Base-by-base conservation (phyloP, 1,140 invertebrate genomes). In the Atopsyche davidsoni region DNA sequence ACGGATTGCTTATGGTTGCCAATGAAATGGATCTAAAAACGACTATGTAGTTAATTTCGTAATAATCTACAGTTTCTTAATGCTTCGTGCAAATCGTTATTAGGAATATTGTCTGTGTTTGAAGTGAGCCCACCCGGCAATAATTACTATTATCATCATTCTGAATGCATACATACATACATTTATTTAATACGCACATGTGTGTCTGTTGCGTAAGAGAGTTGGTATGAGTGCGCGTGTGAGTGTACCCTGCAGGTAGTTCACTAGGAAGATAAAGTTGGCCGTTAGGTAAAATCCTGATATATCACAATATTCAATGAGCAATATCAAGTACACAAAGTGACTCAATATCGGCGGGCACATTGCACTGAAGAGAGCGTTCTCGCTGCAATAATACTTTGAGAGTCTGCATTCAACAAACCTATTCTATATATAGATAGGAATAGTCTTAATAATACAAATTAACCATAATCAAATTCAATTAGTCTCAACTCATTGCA, bases 91-190 rank as follows among this genome's bases (percentile, higher is more conserved):
- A 46, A 46, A 39, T 47, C 23, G 35, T 47, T 47, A 31, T 47
- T 47, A 47, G 35, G 36, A 40, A 47, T 39, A 47, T 47, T 47
- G 46, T 47, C 46, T 47, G 46, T 47, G 46, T 47, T 47, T 47
- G 46, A 47, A 39, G 46, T 47, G 35, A 47, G 35, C 46, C 44
- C 34, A 16, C 4, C 10, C 21, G n/a, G 21, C 18, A 22, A 23
- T 24, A 24, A 13, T 22, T 13, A 7, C 24, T 11, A 16, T 14
- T 14, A 28, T n/a, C n/a, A n/a, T n/a, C n/a, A n/a, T n/a, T n/a
- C n/a, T n/a, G n/a, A n/a, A n/a, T n/a, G n/a, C n/a, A 39, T 39
- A 39, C 16, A 39, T 39, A 16, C 4, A 39, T 39, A 34, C n/a
- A 13, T 13, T 16, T 13, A 34, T 34, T 34, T 13, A 34, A 16